phyloP scores from a whole-genome alignment of 2,797 vertebrate genomes.

The Tokudaia tokunoshimensis region DNA sequence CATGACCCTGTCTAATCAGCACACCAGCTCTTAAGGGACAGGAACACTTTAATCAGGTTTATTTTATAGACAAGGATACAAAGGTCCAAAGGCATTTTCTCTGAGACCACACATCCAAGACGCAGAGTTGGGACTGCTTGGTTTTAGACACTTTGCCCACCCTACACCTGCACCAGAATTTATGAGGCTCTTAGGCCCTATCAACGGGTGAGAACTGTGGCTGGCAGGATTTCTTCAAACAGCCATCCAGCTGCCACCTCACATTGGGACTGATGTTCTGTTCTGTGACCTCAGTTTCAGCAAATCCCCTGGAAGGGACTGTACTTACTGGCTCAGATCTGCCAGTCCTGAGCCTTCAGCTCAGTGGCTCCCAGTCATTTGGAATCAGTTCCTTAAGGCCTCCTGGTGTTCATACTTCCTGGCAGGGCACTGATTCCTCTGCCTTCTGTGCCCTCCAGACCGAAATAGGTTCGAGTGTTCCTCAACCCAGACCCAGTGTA shows the following conservation, averaged over 20 bases:
- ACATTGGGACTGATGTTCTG: too few species aligned
- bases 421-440: not conserved
- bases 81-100: not conserved
- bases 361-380: not conserved
- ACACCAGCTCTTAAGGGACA: not conserved
- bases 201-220: not conserved
- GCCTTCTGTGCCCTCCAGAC: not conserved
- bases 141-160: not conserved
- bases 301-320: not conserved
- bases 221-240: not conserved
- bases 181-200: not conserved
- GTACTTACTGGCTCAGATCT: not conserved
- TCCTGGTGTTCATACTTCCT: not conserved
- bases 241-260: not conserved
- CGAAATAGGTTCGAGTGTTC: not conserved
- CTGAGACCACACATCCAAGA: not conserved
- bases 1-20: not conserved
- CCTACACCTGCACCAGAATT: not conserved
- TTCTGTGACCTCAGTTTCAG: not conserved
- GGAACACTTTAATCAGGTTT: not conserved
- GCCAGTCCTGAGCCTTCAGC: too few species aligned
- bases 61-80: constrained; percentile 8
- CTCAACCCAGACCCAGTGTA: rapidly evolving
- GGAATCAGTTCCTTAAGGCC: not conserved
- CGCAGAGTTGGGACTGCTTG: not conserved